phyloP scores from a whole-genome alignment of 2,797 vertebrate species.

The Sebastes matsubarae region DNA sequence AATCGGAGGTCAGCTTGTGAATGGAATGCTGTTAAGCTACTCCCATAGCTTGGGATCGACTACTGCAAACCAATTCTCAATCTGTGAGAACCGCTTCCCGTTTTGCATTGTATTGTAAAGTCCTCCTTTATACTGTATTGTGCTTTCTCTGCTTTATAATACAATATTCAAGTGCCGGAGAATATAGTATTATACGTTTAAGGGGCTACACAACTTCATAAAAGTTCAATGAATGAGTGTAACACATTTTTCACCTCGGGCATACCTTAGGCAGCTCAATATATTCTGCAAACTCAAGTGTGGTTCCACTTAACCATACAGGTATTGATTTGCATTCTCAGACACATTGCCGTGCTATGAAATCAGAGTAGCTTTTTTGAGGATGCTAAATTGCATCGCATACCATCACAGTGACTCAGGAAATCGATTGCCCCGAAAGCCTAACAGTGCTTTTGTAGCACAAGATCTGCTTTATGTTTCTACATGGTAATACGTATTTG shows the following conservation, averaged over 20 bases:
- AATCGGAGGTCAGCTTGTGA: neutral
- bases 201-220: neutral
- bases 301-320: constrained; percentile 12
- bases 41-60: neutral
- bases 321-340: constrained; percentile 32
- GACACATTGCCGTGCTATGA: neutral
- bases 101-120: neutral
- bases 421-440: constrained; percentile 5
- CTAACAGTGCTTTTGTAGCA: neutral
- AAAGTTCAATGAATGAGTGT: neutral
- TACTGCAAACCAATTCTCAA: constrained; percentile 7
- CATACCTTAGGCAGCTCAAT: neutral
- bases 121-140: neutral
- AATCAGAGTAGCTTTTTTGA: constrained; percentile 28
- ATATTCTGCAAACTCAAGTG: constrained; percentile 15
- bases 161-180: neutral
- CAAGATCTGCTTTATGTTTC: neutral
- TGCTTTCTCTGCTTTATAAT: neutral
- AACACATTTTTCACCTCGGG: constrained; percentile 1
- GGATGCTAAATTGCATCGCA: constrained; percentile 1
- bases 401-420: neutral
- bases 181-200: neutral
- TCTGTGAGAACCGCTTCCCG: neutral
- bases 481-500: neutral
- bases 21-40: neutral